Evolutionary conservation across 2,113 vertebrate species (phyloP).

Genomic region (Coturnix japonica): DNA sequence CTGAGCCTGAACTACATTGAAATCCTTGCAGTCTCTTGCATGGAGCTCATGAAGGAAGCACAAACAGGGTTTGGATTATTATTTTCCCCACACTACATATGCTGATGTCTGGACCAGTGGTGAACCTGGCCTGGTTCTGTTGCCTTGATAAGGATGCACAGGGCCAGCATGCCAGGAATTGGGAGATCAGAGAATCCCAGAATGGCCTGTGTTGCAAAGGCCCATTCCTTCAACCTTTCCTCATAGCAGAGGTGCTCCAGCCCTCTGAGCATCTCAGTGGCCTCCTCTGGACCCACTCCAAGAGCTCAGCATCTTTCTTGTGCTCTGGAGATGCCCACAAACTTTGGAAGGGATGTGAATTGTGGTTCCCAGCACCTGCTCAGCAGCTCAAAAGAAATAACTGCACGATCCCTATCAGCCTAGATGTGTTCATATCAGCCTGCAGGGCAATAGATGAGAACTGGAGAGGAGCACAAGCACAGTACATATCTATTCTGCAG

Average conservation of each 20-base stretch:
- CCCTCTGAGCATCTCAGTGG: too few relatives aligned
- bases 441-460: neutral
- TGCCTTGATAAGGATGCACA: neutral
- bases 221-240: too few relatives aligned
- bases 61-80: neutral
- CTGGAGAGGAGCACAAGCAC: neutral
- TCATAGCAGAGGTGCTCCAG: too few relatives aligned
- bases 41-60: neutral
- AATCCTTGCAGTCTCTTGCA: accelerated
- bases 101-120: neutral
- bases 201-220: too few relatives aligned
- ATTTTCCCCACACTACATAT: neutral
- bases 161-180: neutral
- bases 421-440: accelerated
- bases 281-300: too few relatives aligned
- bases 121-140: neutral
- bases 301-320: too few relatives aligned
- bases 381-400: neutral
- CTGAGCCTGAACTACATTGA: neutral
- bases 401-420: neutral
- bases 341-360: neutral
- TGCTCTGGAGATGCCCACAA: neutral
- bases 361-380: neutral
- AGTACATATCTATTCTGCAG: neutral
- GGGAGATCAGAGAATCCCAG: neutral